These are phyloP conservation scores for Sebastes variabilis DNA, from an alignment of 2,797 vertebrate species.

Conservation along the genomic window DNA sequence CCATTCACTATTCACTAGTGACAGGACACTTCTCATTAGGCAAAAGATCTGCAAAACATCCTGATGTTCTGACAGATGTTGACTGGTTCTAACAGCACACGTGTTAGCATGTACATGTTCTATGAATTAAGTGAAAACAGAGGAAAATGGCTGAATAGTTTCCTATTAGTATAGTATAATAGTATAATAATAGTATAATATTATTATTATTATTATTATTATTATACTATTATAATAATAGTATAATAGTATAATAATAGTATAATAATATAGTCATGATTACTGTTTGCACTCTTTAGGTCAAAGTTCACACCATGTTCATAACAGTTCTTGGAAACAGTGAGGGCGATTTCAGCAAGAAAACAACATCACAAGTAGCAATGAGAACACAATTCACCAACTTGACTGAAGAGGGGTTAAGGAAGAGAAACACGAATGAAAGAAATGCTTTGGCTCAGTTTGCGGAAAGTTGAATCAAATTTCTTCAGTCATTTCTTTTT, in stretches of 20 bases:
- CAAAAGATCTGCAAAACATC: conserved; percentile 20
- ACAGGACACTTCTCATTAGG: conserved; percentile 29
- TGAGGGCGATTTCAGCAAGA: not conserved
- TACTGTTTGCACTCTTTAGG: conserved; percentile 4
- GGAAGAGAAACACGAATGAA: not conserved
- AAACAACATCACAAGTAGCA: not conserved
- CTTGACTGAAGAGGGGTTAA: not conserved
- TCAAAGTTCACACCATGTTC: conserved; percentile 19
- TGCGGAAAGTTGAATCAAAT: not conserved
- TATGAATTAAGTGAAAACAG: not conserved
- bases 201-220: too few relatives aligned
- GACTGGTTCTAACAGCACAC: not conserved
- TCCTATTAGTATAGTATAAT: too few relatives aligned
- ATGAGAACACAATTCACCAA: not conserved
- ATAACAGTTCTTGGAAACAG: not conserved
- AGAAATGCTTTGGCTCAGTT: not conserved
- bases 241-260: too few relatives aligned
- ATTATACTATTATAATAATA: too few relatives aligned
- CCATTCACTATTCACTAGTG: conserved; percentile 35
- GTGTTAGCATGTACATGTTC: not conserved
- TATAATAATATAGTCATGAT: not conserved
- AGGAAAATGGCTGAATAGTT: not conserved
- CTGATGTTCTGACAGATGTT: not conserved
- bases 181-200: too few relatives aligned
- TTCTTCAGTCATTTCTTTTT: not conserved